phyloP scores from a whole-genome alignment of 2,113 vertebrate genomes.

The Callocephalon fimbriatum region DNA sequence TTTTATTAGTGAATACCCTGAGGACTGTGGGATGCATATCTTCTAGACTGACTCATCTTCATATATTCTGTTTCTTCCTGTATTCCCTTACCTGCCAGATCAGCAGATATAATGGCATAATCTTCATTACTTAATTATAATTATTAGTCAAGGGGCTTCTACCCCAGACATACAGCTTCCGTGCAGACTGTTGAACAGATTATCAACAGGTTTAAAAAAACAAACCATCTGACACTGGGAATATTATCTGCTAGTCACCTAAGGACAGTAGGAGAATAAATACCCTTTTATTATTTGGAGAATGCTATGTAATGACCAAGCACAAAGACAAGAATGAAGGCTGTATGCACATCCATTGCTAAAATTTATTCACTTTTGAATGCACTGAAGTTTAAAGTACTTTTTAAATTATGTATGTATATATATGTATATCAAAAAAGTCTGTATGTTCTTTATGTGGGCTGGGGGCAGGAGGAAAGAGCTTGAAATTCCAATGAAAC shows the following conservation, averaged over 20 bases:
- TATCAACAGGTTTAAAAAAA: slow-evolving; percentile 31
- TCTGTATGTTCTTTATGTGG: not conserved
- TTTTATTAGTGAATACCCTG: slow-evolving; percentile 52
- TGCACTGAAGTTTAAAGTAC: not conserved
- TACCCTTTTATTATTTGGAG: not conserved
- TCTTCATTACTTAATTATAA: slow-evolving; percentile 60
- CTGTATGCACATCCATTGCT: not conserved
- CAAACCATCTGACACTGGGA: not conserved
- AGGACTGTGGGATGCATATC: slow-evolving; percentile 17
- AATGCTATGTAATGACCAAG: not conserved
- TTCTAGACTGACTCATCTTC: slow-evolving; percentile 22
- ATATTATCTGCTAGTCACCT: not conserved
- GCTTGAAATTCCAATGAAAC: not conserved
- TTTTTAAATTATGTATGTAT: not conserved
- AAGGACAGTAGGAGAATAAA: not conserved
- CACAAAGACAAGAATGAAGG: not conserved
- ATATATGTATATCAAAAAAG: not conserved
- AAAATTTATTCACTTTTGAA: not conserved
- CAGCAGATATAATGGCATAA: slow-evolving; percentile 32
- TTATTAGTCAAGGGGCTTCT: slow-evolving; percentile 38
- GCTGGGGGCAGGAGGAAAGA: not conserved
- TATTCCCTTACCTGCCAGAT: slow-evolving; percentile 49
- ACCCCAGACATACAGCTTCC: not conserved
- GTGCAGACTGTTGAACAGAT: not conserved
- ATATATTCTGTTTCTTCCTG: slow-evolving; percentile 12